Evolutionary conservation across 2,797 vertebrate genomes (phyloP).

Genomic region (Muscicapa comitata): DNA sequence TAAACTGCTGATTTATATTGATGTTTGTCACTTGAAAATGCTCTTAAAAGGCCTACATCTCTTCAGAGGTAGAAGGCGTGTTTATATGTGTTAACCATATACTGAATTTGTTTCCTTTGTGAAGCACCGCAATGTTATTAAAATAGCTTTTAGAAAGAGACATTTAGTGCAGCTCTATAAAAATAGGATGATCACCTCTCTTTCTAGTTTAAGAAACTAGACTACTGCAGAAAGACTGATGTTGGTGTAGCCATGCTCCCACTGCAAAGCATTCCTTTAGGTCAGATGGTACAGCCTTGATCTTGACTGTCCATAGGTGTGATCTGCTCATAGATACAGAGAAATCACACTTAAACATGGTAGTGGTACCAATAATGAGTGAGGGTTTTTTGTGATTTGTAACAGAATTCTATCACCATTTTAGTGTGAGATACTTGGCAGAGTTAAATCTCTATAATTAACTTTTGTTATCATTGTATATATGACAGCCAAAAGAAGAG

Average conservation of each 20-base stretch:
- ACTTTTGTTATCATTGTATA: not conserved
- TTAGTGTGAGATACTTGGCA: not conserved
- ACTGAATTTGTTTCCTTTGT: not conserved
- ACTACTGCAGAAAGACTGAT: not conserved
- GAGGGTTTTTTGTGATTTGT: not conserved
- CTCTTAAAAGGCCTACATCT: not conserved
- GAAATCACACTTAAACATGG: accelerated
- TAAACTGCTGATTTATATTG: not conserved
- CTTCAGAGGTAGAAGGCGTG: not conserved
- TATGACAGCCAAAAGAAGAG: not conserved
- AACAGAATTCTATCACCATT: not conserved
- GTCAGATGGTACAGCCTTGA: not conserved
- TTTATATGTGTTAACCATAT: not conserved
- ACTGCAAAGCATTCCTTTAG: not conserved
- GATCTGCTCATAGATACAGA: not conserved
- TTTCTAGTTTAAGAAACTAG: not conserved
- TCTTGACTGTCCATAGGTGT: not conserved
- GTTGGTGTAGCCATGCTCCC: not conserved
- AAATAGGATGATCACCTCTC: not conserved
- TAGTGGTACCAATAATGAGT: not conserved
- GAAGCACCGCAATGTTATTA: not conserved
- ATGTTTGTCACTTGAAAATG: not conserved
- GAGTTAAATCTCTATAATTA: not conserved
- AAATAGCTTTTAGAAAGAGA: not conserved
- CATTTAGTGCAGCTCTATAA: not conserved